phyloP scores from a whole-genome alignment of 2,113 vertebrate species.

The Mellivora capensis region DNA sequence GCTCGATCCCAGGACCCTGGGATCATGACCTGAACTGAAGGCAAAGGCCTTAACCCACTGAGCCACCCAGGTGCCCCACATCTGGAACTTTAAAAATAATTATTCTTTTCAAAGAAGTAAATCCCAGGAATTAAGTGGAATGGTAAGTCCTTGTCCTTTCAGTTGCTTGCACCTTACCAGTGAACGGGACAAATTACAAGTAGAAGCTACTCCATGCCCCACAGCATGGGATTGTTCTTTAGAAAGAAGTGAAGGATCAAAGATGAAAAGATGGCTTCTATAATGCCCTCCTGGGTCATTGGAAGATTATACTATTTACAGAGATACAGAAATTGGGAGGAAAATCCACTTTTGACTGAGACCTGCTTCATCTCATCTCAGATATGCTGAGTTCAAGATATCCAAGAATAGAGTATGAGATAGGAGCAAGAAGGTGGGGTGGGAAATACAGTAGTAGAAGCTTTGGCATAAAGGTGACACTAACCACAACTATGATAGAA shows the following conservation, averaged over 20 bases:
- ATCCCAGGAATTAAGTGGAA: neutral
- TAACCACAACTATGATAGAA: neutral
- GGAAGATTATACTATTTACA: neutral
- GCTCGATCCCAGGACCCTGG: too few species aligned
- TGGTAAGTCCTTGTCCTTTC: neutral
- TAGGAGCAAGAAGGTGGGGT: neutral
- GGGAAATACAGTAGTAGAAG: neutral
- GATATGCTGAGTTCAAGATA: neutral
- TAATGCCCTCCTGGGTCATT: neutral
- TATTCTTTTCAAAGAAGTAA: neutral
- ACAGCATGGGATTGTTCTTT: neutral
- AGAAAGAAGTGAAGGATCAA: neutral
- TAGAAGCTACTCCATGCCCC: neutral
- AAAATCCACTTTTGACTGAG: neutral
- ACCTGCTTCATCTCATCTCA: neutral
- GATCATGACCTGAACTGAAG: too few species aligned
- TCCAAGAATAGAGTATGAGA: neutral
- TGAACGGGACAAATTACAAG: neutral
- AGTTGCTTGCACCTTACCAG: neutral
- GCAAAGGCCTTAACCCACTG: too few species aligned
- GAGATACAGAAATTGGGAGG: neutral
- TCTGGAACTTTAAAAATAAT: neutral
- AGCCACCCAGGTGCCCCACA: neutral
- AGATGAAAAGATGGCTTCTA: neutral
- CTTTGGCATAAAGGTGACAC: neutral